Evolutionary conservation across 2,888 invertebrate genomes (phyloP).

Genomic region (Pseudolycoriella hygida): DNA sequence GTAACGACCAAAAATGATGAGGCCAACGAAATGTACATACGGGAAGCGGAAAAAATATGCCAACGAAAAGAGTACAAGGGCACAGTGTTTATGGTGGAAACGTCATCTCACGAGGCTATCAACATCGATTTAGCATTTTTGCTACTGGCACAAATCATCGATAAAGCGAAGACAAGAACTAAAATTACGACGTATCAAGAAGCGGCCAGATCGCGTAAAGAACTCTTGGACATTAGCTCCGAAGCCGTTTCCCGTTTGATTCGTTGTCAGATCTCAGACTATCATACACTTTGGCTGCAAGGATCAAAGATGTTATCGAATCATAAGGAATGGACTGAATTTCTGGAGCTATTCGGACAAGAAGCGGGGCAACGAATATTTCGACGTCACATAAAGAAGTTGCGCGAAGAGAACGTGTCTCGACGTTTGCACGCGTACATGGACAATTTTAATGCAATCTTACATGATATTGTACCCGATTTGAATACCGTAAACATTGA

Average conservation of each 20-base stretch:
- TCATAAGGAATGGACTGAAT: slow-evolving; percentile 77
- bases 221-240: slow-evolving; percentile 74
- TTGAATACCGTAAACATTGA: slow-evolving; percentile 40
- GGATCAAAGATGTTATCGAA: slow-evolving; percentile 71
- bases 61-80: slow-evolving; percentile 83
- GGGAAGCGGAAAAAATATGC: slow-evolving; percentile 78
- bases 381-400: slow-evolving; percentile 56
- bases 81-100: slow-evolving; percentile 77
- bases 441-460: slow-evolving; percentile 55
- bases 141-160: slow-evolving; percentile 78
- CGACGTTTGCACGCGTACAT: slow-evolving; percentile 60
- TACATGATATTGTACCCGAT: slow-evolving; percentile 64
- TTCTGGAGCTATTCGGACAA: slow-evolving; percentile 76
- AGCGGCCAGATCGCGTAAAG: slow-evolving; percentile 70
- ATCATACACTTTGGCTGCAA: slow-evolving; percentile 72
- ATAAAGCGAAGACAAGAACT: slow-evolving; percentile 56
- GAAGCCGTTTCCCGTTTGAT: slow-evolving; percentile 81
- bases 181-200: slow-evolving; percentile 61
- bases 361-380: slow-evolving; percentile 66
- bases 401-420: slow-evolving; percentile 65
- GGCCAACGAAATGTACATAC: slow-evolving; percentile 66
- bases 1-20: slow-evolving; percentile 95
- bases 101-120: slow-evolving; percentile 89
- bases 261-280: slow-evolving; percentile 64
- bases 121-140: slow-evolving; percentile 89